Percentiles rank a stretch among this genome's conserved stretches.
phyloP scores from a whole-genome alignment of 2,797 vertebrate genomes.

The Prionace glauca region DNA sequence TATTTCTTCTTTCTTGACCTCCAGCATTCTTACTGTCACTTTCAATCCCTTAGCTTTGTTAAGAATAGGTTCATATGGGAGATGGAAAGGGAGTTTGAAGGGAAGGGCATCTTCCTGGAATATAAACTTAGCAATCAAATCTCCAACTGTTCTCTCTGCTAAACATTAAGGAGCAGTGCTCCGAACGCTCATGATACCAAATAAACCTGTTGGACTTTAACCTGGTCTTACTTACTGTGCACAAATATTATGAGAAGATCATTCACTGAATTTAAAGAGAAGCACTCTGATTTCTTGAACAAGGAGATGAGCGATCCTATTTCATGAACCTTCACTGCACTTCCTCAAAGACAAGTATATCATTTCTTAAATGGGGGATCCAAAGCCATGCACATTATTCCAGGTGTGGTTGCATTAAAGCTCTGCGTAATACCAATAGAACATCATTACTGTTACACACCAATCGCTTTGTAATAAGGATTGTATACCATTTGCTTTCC shows the following conservation, averaged over 20 bases:
- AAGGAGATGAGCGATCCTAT: not conserved
- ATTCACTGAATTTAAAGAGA: not conserved
- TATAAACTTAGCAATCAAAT: not conserved
- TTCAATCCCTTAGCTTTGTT: not conserved
- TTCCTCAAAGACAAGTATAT: not conserved
- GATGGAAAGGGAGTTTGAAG: not conserved
- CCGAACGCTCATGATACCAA: too few species aligned
- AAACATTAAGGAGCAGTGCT: too few species aligned
- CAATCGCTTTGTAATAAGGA: too few species aligned
- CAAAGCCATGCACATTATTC: too few species aligned
- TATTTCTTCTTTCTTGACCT: not conserved
- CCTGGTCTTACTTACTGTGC: too few species aligned
- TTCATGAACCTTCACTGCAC: not conserved
- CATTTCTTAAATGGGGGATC: too few species aligned
- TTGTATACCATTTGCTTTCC: too few species aligned
- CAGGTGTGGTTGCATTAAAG: not conserved
- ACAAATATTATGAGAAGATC: not conserved
- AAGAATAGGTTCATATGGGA: not conserved
- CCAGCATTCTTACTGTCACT: not conserved
- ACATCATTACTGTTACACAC: too few species aligned
- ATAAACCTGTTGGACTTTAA: too few species aligned
- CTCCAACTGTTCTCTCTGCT: not conserved
- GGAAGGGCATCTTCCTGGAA: not conserved
- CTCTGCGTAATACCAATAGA: not conserved
- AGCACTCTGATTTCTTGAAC: not conserved